Percentiles rank a stretch among this genome's conserved stretches.
These are phyloP conservation scores for Acanthiza pusilla DNA, from an alignment of 2,797 vertebrate genomes.

Conservation along the genomic window DNA sequence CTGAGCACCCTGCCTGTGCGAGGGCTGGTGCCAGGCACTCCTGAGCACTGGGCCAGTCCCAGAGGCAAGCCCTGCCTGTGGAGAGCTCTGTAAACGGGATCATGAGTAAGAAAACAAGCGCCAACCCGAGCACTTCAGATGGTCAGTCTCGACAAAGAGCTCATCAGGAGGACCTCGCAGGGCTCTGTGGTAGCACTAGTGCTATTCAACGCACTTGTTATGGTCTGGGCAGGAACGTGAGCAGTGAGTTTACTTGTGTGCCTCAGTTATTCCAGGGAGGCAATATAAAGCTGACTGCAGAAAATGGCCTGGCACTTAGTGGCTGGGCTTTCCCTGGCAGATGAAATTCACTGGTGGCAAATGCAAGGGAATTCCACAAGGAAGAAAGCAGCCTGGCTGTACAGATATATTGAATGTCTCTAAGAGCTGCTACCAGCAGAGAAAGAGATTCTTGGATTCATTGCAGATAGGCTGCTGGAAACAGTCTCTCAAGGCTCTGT, in stretches of 20 bases:
- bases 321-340: background rate
- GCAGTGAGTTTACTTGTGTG: background rate
- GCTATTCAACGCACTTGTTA: background rate
- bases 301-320: background rate
- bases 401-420: background rate
- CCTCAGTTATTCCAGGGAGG: background rate
- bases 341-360: background rate
- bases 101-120: background rate
- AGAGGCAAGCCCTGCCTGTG: background rate
- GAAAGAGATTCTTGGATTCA: background rate
- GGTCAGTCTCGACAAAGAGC: constrained; percentile 35
- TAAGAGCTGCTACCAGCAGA: background rate
- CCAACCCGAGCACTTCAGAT: background rate
- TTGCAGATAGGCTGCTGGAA: background rate
- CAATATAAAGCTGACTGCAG: background rate
- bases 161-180: background rate
- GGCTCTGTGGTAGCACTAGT: background rate
- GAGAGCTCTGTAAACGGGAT: background rate
- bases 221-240: background rate
- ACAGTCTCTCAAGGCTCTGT: background rate
- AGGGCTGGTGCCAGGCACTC: background rate
- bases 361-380: background rate
- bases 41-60: background rate
- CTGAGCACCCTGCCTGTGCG: background rate
- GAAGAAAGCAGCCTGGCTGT: background rate